These are phyloP conservation scores for Glossophaga mutica DNA, from an alignment of 2,797 vertebrate species.

Conservation along the genomic window DNA sequence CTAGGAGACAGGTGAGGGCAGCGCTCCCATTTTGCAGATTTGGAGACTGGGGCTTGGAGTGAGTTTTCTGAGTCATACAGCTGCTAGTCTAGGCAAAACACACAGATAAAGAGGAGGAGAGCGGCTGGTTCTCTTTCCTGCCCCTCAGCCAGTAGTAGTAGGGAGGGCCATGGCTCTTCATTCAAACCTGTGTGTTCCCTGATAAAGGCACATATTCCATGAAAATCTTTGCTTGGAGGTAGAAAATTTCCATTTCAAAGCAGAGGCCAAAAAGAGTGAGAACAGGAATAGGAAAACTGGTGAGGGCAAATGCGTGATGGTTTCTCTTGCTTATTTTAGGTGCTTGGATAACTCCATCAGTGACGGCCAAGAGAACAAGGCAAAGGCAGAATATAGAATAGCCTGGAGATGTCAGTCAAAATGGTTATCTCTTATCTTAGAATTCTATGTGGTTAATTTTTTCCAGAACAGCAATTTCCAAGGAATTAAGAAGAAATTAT, in stretches of 20 bases:
- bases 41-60: not conserved
- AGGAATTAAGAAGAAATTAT: not conserved
- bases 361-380: not conserved
- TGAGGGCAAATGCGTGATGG: too few relatives aligned
- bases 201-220: not conserved
- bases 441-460: not conserved
- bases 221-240: not conserved
- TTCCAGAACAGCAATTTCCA: not conserved
- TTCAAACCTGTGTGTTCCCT: not conserved
- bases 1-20: not conserved
- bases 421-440: not conserved
- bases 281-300: not conserved
- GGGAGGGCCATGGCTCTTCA: not conserved
- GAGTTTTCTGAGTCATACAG: not conserved
- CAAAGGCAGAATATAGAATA: not conserved
- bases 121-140: not conserved
- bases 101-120: not conserved
- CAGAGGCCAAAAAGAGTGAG: not conserved
- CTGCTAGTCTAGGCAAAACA: not conserved
- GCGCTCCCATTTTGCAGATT: not conserved
- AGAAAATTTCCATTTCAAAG: not conserved
- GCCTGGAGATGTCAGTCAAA: not conserved
- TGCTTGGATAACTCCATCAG: not conserved
- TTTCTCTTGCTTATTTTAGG: not conserved
- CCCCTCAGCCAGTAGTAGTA: not conserved